These are phyloP conservation scores for Malthinus seriepunctatus DNA, from an alignment of 2,888 invertebrate genomes.

Conservation along the genomic window DNA sequence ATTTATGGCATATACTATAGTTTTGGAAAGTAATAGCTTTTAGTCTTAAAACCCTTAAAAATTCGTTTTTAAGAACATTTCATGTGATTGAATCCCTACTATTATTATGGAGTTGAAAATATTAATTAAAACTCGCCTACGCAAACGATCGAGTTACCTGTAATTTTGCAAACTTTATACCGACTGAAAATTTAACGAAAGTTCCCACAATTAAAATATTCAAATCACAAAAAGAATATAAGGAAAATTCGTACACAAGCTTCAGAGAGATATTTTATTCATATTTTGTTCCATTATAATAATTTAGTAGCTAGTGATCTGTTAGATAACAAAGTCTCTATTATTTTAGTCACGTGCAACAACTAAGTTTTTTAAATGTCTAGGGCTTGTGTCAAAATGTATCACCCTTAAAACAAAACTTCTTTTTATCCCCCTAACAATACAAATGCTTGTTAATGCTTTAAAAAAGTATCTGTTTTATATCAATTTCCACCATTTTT, in stretches of 20 bases:
- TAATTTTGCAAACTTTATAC: too few species aligned
- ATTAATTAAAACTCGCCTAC: too few species aligned
- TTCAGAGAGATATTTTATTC: not conserved
- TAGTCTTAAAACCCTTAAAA: too few species aligned
- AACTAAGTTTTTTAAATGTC: slow-evolving; percentile 8
- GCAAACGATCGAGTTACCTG: too few species aligned
- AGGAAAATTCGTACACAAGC: not conserved
- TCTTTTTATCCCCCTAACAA: not conserved
- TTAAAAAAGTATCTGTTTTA: not conserved
- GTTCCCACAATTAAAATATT: not conserved
- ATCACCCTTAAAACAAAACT: slow-evolving; percentile 3
- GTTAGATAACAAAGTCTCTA: slow-evolving; percentile 9
- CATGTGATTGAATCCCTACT: too few species aligned
- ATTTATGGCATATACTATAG: too few species aligned
- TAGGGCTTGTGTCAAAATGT: slow-evolving; percentile 1
- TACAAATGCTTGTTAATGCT: not conserved
- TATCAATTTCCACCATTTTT: not conserved
- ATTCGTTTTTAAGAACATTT: too few species aligned
- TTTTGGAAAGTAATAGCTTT: too few species aligned
- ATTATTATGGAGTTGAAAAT: too few species aligned
- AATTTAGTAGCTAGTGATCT: slow-evolving; percentile 8
- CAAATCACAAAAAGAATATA: not conserved
- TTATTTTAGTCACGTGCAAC: slow-evolving; percentile 12
- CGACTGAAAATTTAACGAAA: too few species aligned
- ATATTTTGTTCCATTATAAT: slow-evolving; percentile 4